phyloP scores from a whole-genome alignment of 2,797 vertebrate species.

The Chromobotia macracanthus region DNA sequence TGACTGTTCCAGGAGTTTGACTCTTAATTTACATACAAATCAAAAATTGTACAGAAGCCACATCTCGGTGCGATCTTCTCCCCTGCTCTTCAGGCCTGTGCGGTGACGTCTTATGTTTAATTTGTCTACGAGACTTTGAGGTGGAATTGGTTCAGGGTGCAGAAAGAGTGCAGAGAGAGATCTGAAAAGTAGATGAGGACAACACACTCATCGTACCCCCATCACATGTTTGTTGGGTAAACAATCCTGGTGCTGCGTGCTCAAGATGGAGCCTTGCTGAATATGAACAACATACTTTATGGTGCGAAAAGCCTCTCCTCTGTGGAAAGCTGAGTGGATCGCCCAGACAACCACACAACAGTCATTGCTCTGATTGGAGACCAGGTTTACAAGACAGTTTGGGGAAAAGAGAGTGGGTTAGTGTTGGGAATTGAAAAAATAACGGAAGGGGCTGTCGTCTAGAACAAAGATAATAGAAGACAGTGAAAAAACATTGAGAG shows the following conservation, averaged over 20 bases:
- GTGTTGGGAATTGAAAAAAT: constrained; percentile 1
- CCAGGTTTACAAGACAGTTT: constrained; percentile 59
- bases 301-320: constrained; percentile 25
- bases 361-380: constrained; percentile 27
- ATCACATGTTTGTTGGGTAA: constrained; percentile 62
- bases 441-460: background rate
- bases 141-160: constrained; percentile 72
- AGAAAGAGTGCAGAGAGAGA: constrained; percentile 21
- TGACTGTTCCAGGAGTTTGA: constrained; percentile 52
- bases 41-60: constrained; percentile 52
- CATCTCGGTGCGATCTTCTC: constrained; percentile 36
- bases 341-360: constrained; percentile 6
- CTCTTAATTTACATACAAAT: constrained; percentile 65
- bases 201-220: background rate
- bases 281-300: constrained; percentile 71
- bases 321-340: background rate
- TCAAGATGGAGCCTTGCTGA: constrained; percentile 72
- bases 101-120: constrained; percentile 74
- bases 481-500: background rate
- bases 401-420: constrained; percentile 32
- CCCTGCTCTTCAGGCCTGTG: constrained; percentile 48
- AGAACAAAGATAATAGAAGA: constrained; percentile 1
- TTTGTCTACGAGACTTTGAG: constrained; percentile 72
- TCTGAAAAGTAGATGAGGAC: constrained; percentile 58
- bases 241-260: constrained; percentile 70